These are phyloP conservation scores for Tolypeutes matacus DNA, from an alignment of 2,797 vertebrate species.

Conservation along the genomic window DNA sequence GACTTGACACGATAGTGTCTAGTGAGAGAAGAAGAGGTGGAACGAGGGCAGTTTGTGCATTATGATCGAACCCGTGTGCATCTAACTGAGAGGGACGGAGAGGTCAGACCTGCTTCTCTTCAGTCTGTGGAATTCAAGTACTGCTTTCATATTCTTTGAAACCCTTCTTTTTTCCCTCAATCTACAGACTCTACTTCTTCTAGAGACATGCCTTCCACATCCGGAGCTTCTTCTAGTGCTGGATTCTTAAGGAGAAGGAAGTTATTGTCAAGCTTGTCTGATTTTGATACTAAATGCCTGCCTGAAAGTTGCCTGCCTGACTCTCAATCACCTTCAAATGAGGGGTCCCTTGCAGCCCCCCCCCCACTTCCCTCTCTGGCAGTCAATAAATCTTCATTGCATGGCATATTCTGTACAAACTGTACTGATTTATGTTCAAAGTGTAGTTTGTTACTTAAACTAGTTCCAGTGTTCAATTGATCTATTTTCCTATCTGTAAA, in stretches of 20 bases:
- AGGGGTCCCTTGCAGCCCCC: no score
- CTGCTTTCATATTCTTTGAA: neutral
- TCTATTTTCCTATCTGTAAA: neutral
- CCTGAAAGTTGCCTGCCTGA: neutral
- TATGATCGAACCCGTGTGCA: neutral
- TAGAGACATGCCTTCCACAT: neutral
- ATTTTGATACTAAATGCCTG: neutral
- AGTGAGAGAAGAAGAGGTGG: neutral
- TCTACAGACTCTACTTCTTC: neutral
- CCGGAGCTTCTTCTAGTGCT: neutral
- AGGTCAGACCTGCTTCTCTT: neutral
- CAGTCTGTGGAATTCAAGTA: neutral
- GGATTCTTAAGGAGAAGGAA: neutral
- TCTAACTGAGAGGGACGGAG: neutral
- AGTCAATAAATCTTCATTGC: neutral
- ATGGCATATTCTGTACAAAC: neutral
- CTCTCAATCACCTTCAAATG: neutral
- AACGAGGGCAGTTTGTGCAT: neutral
- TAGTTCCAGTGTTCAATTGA: neutral
- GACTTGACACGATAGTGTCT: neutral
- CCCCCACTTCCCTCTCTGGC: neutral
- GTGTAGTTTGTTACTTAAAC: neutral
- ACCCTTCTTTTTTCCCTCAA: neutral
- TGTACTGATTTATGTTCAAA: neutral
- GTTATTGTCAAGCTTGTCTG: neutral